Base-by-base conservation (phyloP, 92 coral and sea anemone genomes). In the Phenganax stokvisi region DNA sequence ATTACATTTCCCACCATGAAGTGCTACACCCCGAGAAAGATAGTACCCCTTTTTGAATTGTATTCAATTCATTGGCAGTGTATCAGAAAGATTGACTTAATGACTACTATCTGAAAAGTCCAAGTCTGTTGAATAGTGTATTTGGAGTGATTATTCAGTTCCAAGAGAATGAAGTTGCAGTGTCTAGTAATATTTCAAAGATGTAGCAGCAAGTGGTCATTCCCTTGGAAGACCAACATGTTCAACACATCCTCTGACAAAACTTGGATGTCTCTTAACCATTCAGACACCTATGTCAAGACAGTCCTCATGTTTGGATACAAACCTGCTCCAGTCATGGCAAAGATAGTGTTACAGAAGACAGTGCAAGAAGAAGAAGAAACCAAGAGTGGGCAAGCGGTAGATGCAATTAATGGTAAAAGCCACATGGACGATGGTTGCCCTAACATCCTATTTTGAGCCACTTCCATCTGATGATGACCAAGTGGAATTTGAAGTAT, bases 241-340 rank as follows among this genome's bases (percentile, higher is more conserved):
- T 83, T 12, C 89, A 87, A 30, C 86, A 84, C 16, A 83, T 83
- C 80, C 69, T 83, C 44, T 87, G 87, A 84, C 72, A 84, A 61
- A 55, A 87, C 54, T 25, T 83, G 72, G 85, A 87, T 25, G 72
- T 76, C 16, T 63, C 75, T 12, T 51, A 84, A 60, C 76, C 79
- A 20, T 0, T 87, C 89, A 8, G 89, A 83, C 72, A 71, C 72
- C 31, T 72, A 83, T 15, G 81, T 77, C 10, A 77, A 77, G 71
- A 77, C 58, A 56, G 81, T 77, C 55, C 81, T 77, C 53, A 77
- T 70, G 12, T 77, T 77, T 52, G 81, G 81, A 16, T 71, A 77
- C 31, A 77, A 56, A 13, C 81, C 81, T 27, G 81, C 81, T 54
- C 85, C 85, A 3, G 72, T 80, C 0, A 72, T 82, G 85, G 86